phyloP scores from a whole-genome alignment of 2,797 vertebrate species.

The Yasuhikotakia modesta region DNA sequence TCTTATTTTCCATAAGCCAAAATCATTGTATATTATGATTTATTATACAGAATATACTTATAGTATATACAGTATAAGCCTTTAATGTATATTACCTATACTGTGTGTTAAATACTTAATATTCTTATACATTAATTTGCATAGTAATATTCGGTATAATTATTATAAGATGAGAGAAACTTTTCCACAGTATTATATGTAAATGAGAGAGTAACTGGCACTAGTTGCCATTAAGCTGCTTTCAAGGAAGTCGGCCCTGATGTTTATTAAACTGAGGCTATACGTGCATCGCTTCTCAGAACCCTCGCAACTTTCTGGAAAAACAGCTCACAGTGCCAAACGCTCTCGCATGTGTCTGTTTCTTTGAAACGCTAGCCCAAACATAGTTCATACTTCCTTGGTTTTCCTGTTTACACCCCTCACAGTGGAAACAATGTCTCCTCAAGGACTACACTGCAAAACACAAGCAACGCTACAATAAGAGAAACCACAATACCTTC shows the following conservation, averaged over 20 bases:
- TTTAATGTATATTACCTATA: too few species aligned
- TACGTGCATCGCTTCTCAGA: slow-evolving; percentile 30
- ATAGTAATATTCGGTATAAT: neutral
- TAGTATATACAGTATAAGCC: too few species aligned
- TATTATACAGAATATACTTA: too few species aligned
- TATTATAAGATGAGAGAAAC: neutral
- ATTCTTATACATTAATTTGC: too few species aligned
- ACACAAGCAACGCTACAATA: slow-evolving; percentile 61
- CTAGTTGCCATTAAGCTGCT: neutral
- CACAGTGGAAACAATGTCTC: slow-evolving; percentile 57
- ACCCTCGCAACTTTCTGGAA: slow-evolving; percentile 49
- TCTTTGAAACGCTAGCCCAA: slow-evolving; percentile 51
- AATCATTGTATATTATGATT: too few species aligned
- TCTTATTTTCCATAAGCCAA: slow-evolving; percentile 1
- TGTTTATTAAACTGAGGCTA: slow-evolving; percentile 38
- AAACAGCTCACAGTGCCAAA: slow-evolving; percentile 17
- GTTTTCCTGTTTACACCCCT: slow-evolving; percentile 68
- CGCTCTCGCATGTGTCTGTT: slow-evolving; percentile 36
- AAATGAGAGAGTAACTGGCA: neutral
- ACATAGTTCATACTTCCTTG: slow-evolving; percentile 63
- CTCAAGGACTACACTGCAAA: slow-evolving; percentile 55
- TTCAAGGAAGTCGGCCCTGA: slow-evolving; percentile 15
- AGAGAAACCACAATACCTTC: slow-evolving; percentile 38
- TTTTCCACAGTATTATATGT: neutral
- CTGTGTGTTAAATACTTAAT: too few species aligned